A percentile compares a stretch with the other conserved stretches of the same genome.
Conservation (phyloP, 2,888 invertebrate species). For the Drosophila pseudotakahashii region DNA sequence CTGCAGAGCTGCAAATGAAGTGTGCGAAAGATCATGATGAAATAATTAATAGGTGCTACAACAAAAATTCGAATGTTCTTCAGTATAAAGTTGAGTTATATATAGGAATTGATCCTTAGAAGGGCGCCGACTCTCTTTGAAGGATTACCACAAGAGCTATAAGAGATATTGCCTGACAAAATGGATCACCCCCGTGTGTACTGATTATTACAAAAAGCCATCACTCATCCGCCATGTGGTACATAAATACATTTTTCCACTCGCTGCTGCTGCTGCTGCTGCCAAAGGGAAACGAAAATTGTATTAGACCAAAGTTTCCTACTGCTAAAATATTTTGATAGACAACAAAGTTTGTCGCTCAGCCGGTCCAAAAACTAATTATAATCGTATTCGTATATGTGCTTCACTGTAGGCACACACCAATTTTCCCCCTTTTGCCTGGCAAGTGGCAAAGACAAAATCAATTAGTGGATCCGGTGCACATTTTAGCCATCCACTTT, state of each 20-base stretch:
- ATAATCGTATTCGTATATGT: conserved; percentile 16
- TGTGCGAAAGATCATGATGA: not conserved
- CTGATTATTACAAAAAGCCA: not conserved
- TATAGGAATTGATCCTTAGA: too few relatives aligned
- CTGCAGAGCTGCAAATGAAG: not conserved
- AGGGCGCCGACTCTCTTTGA: too few relatives aligned
- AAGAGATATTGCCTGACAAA: not conserved
- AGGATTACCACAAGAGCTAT: too few relatives aligned
- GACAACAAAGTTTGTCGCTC: conserved; percentile 27
- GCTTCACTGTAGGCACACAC: not conserved
- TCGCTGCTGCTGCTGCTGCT: not conserved
- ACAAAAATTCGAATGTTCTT: not conserved
- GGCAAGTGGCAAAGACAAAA: conserved; percentile 29
- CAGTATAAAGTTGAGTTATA: not conserved
- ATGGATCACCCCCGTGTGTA: not conserved
- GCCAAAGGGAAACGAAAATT: conserved; percentile 16
- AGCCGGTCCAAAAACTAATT: conserved; percentile 21
- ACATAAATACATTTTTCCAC: conserved; percentile 4
- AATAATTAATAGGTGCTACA: not conserved
- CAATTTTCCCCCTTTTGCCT: conserved; percentile 7
- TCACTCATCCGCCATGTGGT: conserved; percentile 34
- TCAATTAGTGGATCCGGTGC: conserved; percentile 41
- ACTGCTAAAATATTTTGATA: conserved; percentile 15
- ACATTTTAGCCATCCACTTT: conserved; percentile 15
- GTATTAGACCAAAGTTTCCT: conserved; percentile 10